Percentiles rank a stretch among this genome's conserved stretches.
phyloP scores from a whole-genome alignment of 2,888 invertebrate species.

The Phortica magna region DNA sequence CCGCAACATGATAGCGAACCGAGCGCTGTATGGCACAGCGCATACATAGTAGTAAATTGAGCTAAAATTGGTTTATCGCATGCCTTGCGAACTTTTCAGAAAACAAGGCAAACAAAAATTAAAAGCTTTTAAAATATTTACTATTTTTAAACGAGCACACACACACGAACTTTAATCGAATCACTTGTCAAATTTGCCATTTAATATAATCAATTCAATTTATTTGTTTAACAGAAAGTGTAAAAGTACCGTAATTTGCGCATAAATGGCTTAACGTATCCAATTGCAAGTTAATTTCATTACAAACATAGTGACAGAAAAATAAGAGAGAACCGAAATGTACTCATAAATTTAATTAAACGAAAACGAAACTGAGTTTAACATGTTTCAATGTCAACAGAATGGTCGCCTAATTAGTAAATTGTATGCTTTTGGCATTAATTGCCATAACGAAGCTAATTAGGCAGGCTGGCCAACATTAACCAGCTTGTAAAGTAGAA shows the following conservation, averaged over 20 bases:
- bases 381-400: constrained; percentile 32
- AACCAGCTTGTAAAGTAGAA: neutral
- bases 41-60: neutral
- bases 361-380: constrained; percentile 1
- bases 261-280: too few relatives aligned
- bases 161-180: too few relatives aligned
- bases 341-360: constrained; percentile 6
- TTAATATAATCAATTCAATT: neutral
- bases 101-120: too few relatives aligned
- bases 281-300: neutral
- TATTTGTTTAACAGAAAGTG: too few relatives aligned
- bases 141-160: too few relatives aligned
- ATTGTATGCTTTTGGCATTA: constrained; percentile 46
- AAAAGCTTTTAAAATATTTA: constrained; percentile 12
- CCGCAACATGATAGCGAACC: constrained; percentile 12
- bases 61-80: constrained; percentile 18
- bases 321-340: neutral
- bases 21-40: neutral
- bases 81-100: too few relatives aligned
- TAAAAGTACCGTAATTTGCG: too few relatives aligned
- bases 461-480: constrained; percentile 36
- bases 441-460: constrained; percentile 56
- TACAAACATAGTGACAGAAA: neutral
- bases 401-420: constrained; percentile 44
- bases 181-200: neutral